Conservation (phyloP, 2,888 invertebrate genomes). For the Agonopterix arenella region DNA sequence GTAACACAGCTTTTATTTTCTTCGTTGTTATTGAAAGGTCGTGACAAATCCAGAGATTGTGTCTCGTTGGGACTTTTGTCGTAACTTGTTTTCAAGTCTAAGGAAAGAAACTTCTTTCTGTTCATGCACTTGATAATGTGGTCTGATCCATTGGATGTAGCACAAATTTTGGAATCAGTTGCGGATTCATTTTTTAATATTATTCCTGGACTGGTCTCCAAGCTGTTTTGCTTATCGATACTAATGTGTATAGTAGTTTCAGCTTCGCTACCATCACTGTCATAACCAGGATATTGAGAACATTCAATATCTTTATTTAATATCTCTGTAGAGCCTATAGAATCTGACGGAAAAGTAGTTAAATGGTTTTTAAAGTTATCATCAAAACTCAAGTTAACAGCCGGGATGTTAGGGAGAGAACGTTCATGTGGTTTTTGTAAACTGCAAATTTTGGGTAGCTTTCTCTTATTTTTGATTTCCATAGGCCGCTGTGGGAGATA, state of each 20-base stretch:
- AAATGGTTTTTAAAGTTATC: background rate
- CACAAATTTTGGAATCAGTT: slow-evolving; percentile 1
- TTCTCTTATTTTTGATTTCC: slow-evolving; percentile 8
- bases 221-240: slow-evolving; percentile 44
- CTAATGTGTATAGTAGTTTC: slow-evolving; percentile 71
- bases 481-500: slow-evolving; percentile 2
- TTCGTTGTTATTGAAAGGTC: slow-evolving; percentile 10
- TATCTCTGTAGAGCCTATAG: background rate
- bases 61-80: slow-evolving; percentile 22
- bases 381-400: slow-evolving; percentile 9
- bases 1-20: slow-evolving; percentile 5
- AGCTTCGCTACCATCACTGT: slow-evolving; percentile 68
- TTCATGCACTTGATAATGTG: slow-evolving; percentile 16
- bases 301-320: slow-evolving; percentile 13
- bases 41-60: slow-evolving; percentile 20
- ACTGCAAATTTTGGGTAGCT: slow-evolving; percentile 11
- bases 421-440: slow-evolving; percentile 18
- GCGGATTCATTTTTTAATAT: slow-evolving; percentile 7
- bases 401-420: slow-evolving; percentile 29
- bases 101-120: slow-evolving; percentile 44
- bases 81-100: slow-evolving; percentile 47
- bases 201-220: slow-evolving; percentile 17
- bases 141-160: slow-evolving; percentile 3
- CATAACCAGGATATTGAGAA: slow-evolving; percentile 68
- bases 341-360: too few species aligned